These are phyloP conservation scores for Schizaphis graminum DNA, from an alignment of 2,888 invertebrate genomes.

Conservation along the genomic window DNA sequence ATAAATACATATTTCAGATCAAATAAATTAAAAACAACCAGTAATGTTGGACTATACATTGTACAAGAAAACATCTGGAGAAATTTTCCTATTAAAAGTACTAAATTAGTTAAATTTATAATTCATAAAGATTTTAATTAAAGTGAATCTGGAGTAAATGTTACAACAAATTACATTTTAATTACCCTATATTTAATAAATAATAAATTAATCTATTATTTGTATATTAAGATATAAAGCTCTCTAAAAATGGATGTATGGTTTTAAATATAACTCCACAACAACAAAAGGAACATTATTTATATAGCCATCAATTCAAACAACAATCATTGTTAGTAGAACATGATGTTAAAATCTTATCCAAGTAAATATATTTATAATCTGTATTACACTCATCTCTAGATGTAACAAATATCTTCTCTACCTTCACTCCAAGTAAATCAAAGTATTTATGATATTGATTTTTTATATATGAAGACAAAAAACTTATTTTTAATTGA, in stretches of 20 bases:
- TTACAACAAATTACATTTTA: not conserved
- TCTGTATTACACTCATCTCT: not conserved
- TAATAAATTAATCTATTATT: not conserved
- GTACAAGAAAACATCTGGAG: slow-evolving; percentile 30
- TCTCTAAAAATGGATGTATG: slow-evolving; percentile 21
- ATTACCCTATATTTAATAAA: not conserved
- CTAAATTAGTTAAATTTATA: not conserved
- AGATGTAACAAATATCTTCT: not conserved
- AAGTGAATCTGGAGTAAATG: not conserved
- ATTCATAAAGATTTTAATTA: not conserved
- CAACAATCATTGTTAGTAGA: not conserved
- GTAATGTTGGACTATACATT: slow-evolving; percentile 36
- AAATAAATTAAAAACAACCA: not conserved
- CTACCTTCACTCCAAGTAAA: not conserved
- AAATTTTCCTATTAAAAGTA: slow-evolving; percentile 53
- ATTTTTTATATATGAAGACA: not conserved
- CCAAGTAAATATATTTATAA: slow-evolving; percentile 34
- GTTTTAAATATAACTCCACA: slow-evolving; percentile 1
- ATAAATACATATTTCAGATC: slow-evolving; percentile 12
- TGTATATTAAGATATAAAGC: slow-evolving; percentile 6
- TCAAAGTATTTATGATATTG: not conserved
- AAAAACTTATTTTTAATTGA: not conserved
- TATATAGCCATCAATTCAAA: slow-evolving; percentile 12
- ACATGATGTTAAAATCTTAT: not conserved
- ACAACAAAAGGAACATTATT: not conserved